Evolutionary conservation across 2,797 vertebrate species (phyloP).

Genomic region (Halcyon chelicuti): DNA sequence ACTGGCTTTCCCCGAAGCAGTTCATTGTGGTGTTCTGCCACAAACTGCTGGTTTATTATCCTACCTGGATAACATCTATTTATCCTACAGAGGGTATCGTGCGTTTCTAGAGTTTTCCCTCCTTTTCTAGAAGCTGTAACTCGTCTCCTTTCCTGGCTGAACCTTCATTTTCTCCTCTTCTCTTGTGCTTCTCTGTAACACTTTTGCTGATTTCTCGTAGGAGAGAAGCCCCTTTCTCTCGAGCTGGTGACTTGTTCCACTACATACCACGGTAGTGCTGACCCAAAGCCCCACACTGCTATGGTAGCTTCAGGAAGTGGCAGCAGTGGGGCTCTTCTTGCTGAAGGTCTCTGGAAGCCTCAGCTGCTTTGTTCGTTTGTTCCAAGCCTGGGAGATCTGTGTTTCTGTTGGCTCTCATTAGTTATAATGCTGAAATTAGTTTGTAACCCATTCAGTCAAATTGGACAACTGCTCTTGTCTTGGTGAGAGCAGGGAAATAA

Average conservation of each 20-base stretch:
- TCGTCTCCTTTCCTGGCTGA: not conserved
- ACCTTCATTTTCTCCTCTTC: not conserved
- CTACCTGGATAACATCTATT: not conserved
- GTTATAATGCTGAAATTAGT: not conserved
- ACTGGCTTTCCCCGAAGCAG: not conserved
- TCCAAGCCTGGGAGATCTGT: not conserved
- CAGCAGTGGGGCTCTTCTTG: not conserved
- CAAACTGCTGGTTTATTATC: not conserved
- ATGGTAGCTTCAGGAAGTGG: accelerated
- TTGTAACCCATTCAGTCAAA: not conserved
- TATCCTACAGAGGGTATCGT: not conserved
- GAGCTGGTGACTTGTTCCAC: not conserved
- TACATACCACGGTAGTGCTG: accelerated
- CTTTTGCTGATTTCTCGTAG: not conserved
- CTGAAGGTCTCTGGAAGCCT: not conserved
- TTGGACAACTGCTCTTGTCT: not conserved
- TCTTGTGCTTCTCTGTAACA: not conserved
- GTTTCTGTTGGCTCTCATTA: not conserved
- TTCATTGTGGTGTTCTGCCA: not conserved
- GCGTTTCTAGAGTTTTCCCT: constrained; percentile 33
- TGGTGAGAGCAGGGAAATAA: not conserved
- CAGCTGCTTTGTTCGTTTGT: not conserved
- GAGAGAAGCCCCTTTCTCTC: not conserved
- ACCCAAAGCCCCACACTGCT: accelerated
- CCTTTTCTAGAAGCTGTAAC: not conserved